A percentile compares a stretch with the other conserved stretches of the same genome.
Evolutionary conservation across 2,113 vertebrate species (phyloP).

Genomic region (Pao palembangensis): DNA sequence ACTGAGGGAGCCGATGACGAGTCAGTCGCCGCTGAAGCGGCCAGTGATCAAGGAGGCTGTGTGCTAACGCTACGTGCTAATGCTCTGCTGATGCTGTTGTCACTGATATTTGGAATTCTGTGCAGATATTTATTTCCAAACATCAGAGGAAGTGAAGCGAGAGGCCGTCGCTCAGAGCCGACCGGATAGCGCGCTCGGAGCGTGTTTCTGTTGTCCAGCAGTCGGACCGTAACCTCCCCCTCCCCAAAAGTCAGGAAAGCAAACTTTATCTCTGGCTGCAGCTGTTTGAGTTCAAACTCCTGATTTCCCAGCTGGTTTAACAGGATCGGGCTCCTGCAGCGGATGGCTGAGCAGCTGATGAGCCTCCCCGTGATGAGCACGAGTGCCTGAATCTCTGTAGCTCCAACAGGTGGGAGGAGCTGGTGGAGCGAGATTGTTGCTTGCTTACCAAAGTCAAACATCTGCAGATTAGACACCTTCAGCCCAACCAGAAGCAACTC

Average conservation of each 20-base stretch:
- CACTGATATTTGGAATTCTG: too few species aligned
- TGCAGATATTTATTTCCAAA: too few species aligned
- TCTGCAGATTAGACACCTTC: conserved; percentile 11
- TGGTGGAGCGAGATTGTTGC: neutral
- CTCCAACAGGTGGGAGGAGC: conserved; percentile 1
- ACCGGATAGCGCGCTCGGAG: too few species aligned
- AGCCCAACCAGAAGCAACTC: conserved; percentile 1
- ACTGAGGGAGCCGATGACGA: neutral
- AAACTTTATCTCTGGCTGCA: neutral
- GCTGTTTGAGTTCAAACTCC: neutral
- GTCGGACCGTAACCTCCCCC: too few species aligned
- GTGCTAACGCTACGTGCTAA: too few species aligned
- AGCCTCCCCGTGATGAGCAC: neutral
- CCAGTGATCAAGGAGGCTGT: too few species aligned
- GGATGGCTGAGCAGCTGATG: neutral
- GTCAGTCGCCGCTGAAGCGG: too few species aligned
- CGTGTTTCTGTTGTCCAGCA: too few species aligned
- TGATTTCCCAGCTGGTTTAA: neutral
- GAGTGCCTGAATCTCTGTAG: neutral
- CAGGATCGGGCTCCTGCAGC: neutral
- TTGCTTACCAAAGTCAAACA: neutral
- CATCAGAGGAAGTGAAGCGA: too few species aligned
- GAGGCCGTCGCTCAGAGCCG: too few species aligned
- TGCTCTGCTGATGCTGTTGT: too few species aligned
- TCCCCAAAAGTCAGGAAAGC: neutral